These are phyloP conservation scores for Eulemur coronatus DNA, from an alignment of 2,797 vertebrate genomes.

Conservation along the genomic window DNA sequence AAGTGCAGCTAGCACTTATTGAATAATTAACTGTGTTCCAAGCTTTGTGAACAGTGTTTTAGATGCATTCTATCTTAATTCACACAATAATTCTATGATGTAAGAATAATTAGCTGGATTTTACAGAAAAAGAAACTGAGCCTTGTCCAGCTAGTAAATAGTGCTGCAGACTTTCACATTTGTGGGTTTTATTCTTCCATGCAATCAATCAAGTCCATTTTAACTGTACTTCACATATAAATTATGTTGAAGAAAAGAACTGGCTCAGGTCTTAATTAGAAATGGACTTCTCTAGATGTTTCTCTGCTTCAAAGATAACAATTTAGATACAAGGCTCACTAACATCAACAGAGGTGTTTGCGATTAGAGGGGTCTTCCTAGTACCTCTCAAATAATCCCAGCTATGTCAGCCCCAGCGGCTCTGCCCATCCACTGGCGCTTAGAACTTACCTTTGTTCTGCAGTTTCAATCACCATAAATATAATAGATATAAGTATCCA, in stretches of 20 bases:
- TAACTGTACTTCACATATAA: constrained; percentile 27
- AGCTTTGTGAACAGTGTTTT: constrained; percentile 31
- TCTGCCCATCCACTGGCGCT: neutral
- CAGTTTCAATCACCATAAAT: neutral
- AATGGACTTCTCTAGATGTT: neutral
- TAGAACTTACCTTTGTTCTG: neutral
- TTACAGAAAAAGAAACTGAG: constrained; percentile 35
- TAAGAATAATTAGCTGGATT: constrained; percentile 16
- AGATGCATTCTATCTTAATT: neutral
- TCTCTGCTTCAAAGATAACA: neutral
- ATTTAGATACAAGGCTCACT: neutral
- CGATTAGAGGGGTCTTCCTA: neutral
- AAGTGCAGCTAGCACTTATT: neutral
- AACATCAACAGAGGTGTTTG: neutral
- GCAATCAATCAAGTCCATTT: neutral
- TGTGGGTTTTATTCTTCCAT: neutral
- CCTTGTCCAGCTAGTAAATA: neutral
- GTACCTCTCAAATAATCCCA: neutral
- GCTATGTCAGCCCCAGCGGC: neutral
- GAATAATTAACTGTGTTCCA: constrained; percentile 9
- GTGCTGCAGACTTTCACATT: neutral
- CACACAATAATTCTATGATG: neutral
- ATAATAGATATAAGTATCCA: neutral
- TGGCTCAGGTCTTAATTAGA: neutral
- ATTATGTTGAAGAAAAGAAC: constrained; percentile 8